phyloP scores from a whole-genome alignment of 2,888 invertebrate species.

The Philereme transversata region DNA sequence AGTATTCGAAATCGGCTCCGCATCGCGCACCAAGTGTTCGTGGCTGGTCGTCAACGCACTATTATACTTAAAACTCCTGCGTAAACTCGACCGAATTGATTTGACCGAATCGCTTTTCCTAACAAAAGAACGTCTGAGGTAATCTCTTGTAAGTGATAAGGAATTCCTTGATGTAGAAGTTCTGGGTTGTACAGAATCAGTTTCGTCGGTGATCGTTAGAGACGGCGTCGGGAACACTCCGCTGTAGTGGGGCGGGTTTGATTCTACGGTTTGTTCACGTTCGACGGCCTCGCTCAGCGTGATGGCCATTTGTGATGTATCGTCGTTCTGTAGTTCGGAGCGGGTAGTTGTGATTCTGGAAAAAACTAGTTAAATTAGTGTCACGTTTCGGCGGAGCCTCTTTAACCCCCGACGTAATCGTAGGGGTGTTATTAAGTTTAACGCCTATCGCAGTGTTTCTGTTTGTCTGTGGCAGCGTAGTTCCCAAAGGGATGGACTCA shows the following conservation, averaged over 20 bases:
- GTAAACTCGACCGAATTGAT: conserved; percentile 70
- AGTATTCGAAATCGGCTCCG: conserved; percentile 83
- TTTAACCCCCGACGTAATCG: too few species aligned
- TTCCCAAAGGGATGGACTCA: too few species aligned
- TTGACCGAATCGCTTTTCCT: conserved; percentile 73
- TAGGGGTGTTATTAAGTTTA: too few species aligned
- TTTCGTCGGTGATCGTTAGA: conserved; percentile 65
- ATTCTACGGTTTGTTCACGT: conserved; percentile 47
- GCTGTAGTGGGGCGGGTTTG: conserved; percentile 57
- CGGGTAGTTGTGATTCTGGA: conserved; percentile 69
- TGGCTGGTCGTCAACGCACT: conserved; percentile 76
- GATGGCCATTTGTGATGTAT: conserved; percentile 67
- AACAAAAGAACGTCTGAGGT: conserved; percentile 69
- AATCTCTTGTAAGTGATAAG: conserved; percentile 64
- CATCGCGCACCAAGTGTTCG: conserved; percentile 85
- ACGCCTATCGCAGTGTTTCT: too few species aligned
- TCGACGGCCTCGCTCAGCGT: conserved; percentile 74
- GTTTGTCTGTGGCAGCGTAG: too few species aligned
- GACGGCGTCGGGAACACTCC: conserved; percentile 56
- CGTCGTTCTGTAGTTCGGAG: conserved; percentile 54
- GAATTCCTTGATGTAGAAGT: conserved; percentile 64
- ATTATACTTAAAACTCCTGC: conserved; percentile 74
- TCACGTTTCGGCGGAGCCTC: too few species aligned
- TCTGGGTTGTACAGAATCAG: conserved; percentile 51
- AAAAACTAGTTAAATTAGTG: conserved; percentile 9